These are phyloP conservation scores for Cherax destructor DNA, from an alignment of 1,140 invertebrate species.

Conservation along the genomic window DNA sequence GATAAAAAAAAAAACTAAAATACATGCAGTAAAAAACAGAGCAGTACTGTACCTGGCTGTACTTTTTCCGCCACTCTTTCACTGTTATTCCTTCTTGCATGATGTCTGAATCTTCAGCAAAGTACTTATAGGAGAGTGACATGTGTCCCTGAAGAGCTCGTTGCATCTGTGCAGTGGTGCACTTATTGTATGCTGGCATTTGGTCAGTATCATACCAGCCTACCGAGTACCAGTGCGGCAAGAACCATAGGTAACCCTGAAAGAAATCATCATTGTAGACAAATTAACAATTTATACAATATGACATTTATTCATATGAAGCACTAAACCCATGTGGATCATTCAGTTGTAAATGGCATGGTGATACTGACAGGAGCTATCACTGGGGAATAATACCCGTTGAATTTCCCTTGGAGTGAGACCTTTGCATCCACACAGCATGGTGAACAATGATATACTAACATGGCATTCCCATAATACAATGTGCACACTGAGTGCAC, in stretches of 20 bases:
- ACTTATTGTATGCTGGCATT: conserved; percentile 14
- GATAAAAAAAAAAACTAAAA: background rate
- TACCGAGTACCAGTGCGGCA: conserved; percentile 83
- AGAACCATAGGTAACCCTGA: conserved; percentile 87
- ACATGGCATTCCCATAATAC: no score
- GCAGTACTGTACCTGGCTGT: conserved; percentile 11
- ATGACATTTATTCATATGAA: background rate
- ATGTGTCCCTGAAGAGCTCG: conserved; percentile 86
- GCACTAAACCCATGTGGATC: no score
- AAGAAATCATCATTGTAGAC: background rate
- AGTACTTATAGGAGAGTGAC: conserved; percentile 83
- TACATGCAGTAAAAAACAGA: background rate
- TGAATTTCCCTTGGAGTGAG: no score
- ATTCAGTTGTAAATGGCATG: no score
- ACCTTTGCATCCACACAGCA: no score
- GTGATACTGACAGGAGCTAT: no score
- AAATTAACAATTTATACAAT: background rate
- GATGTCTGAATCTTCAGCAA: conserved; percentile 78
- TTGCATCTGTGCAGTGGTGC: conserved; percentile 67
- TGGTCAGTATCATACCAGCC: conserved; percentile 80
- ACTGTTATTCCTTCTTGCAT: conserved; percentile 81
- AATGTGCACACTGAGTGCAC: no score
- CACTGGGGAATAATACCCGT: no score
- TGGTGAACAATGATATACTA: no score
- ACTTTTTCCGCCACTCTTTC: conserved; percentile 74